Conservation (phyloP, 2,797 vertebrate genomes). For the Tokudaia muenninki region DNA sequence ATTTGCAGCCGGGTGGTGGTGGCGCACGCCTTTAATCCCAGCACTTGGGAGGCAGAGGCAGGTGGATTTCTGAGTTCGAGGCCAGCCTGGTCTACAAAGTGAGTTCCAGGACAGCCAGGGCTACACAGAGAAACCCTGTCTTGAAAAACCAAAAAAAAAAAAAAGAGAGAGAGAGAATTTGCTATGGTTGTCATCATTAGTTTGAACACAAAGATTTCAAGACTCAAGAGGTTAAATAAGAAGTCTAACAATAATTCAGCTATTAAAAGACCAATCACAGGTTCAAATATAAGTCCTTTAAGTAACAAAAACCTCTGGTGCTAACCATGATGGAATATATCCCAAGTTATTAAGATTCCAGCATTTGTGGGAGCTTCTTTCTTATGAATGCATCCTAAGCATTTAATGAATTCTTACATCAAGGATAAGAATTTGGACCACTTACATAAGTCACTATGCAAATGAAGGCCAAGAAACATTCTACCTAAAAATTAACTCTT, state of each 20-base stretch:
- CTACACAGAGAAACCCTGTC: no score
- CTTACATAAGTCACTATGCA: slow-evolving; percentile 57
- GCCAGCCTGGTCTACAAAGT: no score
- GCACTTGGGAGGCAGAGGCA: no score
- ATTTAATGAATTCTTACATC: slow-evolving; percentile 38
- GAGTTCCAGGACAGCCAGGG: no score
- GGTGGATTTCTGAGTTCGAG: no score
- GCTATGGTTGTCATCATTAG: neutral
- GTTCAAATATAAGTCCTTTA: neutral
- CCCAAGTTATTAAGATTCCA: neutral
- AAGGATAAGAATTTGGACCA: slow-evolving; percentile 12
- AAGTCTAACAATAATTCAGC: slow-evolving; percentile 2
- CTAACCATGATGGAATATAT: neutral
- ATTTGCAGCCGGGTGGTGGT: neutral
- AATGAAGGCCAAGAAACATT: slow-evolving; percentile 54
- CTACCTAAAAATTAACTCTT: slow-evolving; percentile 43
- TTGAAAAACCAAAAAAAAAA: no score
- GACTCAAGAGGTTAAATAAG: neutral
- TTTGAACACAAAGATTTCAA: slow-evolving; percentile 48
- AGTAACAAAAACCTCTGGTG: neutral
- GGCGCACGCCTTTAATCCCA: no score
- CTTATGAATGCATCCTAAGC: neutral
- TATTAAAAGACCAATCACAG: neutral
- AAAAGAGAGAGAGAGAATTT: neutral
- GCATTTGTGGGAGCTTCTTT: neutral